A percentile compares a stretch with the other conserved stretches of the same genome.
phyloP scores from a whole-genome alignment of 1,140 invertebrate genomes.

The Steinernema feltiae region DNA sequence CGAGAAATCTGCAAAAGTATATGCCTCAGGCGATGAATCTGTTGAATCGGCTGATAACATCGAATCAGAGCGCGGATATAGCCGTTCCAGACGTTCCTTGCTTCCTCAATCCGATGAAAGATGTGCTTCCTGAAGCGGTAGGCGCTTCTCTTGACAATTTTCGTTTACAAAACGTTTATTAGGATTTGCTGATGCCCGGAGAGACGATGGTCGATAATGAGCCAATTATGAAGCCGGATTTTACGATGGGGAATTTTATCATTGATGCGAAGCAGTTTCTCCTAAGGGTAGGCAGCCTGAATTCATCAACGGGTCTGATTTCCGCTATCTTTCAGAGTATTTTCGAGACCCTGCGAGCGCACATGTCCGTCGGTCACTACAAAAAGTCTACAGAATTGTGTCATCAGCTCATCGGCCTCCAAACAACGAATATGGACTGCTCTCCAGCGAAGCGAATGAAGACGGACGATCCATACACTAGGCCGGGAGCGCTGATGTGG shows the following conservation, averaged over 20 bases:
- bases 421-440: background rate
- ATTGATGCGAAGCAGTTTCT: background rate
- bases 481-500: background rate
- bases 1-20: background rate
- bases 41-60: background rate
- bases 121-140: background rate
- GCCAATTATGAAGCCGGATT: background rate
- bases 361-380: background rate
- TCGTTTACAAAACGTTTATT: no score
- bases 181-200: background rate
- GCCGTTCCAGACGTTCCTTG: background rate
- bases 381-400: background rate
- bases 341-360: background rate
- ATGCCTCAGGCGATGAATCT: background rate
- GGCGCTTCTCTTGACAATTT: background rate
- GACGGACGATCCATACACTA: no score
- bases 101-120: background rate
- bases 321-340: background rate
- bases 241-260: background rate
- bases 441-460: background rate
- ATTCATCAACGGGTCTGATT: no score
- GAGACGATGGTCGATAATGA: background rate
- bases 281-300: background rate
- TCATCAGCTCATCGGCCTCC: background rate
- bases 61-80: background rate